Evolutionary conservation across 2,888 invertebrate genomes (phyloP).

Genomic region (Lithosia quadra): DNA sequence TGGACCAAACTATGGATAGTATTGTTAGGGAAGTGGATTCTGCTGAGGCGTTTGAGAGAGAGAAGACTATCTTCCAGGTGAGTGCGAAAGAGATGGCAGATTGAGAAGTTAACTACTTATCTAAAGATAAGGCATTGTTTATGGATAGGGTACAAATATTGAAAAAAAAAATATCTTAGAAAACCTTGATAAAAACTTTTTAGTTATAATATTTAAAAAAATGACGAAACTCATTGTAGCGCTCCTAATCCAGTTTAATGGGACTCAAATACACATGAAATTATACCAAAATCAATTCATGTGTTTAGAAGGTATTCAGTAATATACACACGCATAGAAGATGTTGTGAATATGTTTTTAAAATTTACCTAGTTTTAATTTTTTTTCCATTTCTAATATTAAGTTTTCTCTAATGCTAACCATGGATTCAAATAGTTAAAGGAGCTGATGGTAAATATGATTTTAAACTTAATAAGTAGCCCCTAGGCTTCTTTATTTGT

Average conservation of each 20-base stretch:
- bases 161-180: no score
- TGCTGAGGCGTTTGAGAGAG: slow-evolving; percentile 95
- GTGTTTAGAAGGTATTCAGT: no score
- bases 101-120: not conserved
- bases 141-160: no score
- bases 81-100: slow-evolving; percentile 56
- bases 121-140: not conserved
- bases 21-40: slow-evolving; percentile 94
- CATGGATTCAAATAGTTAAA: slow-evolving; percentile 70
- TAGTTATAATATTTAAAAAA: no score
- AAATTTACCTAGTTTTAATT: not conserved
- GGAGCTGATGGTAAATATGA: slow-evolving; percentile 82
- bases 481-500: not conserved
- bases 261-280: no score
- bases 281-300: no score
- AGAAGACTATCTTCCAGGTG: slow-evolving; percentile 96
- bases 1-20: slow-evolving; percentile 93
- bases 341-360: no score
- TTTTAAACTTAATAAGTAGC: slow-evolving; percentile 1
- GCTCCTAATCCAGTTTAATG: no score
- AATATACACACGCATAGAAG: no score
- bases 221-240: no score
- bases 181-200: no score
- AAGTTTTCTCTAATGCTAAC: slow-evolving; percentile 57
- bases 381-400: not conserved